Percentiles rank a stretch among this genome's conserved stretches.
phyloP scores from a whole-genome alignment of 2,113 vertebrate species.

The Ceratotherium simum region DNA sequence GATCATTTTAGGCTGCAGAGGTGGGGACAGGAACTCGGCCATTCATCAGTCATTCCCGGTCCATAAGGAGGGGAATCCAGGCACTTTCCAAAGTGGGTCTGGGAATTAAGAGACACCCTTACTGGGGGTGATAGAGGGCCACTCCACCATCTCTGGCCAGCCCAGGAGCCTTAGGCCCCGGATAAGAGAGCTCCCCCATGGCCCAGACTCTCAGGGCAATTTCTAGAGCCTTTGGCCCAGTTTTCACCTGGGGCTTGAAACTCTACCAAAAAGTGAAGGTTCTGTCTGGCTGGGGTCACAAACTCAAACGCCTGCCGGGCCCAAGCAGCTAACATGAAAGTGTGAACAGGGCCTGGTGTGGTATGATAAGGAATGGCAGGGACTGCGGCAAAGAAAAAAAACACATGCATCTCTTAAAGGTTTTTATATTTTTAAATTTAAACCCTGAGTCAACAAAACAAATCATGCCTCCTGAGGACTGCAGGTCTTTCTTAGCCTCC shows the following conservation, averaged over 20 bases:
- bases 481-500: neutral
- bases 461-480: neutral
- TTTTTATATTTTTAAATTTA: neutral
- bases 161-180: neutral
- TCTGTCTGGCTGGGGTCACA: neutral
- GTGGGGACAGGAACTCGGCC: slow-evolving; percentile 56
- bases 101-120: slow-evolving; percentile 64
- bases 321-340: neutral
- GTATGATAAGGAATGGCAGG: neutral
- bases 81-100: slow-evolving; percentile 70
- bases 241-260: neutral
- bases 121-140: neutral
- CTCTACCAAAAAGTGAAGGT: neutral
- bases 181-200: neutral
- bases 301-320: too few relatives aligned
- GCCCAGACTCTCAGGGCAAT: neutral
- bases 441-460: neutral
- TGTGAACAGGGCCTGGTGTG: neutral
- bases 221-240: neutral
- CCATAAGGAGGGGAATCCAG: slow-evolving; percentile 60
- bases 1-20: slow-evolving; percentile 62
- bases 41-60: slow-evolving; percentile 70
- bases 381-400: neutral
- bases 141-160: neutral
- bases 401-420: neutral